Evolutionary conservation across 2,797 vertebrate species (phyloP), one percentile per base, ranked within the genome.

Genomic region (Rhadinocentrus ornatus): DNA sequence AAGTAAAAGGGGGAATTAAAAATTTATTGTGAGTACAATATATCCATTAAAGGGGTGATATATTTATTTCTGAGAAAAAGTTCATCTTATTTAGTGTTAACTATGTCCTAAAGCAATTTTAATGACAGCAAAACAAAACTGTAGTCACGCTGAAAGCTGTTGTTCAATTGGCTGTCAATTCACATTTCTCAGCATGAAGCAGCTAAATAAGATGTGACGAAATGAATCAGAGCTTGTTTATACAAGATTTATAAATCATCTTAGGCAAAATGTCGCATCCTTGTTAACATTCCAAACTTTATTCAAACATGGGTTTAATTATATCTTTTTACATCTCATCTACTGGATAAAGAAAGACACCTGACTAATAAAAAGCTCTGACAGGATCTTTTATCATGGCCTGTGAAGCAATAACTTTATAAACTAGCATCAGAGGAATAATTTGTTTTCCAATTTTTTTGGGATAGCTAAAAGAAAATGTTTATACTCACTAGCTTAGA

Each of bases 51-150:
- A 22, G 2, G 12, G 16, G 20, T 20, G 37, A 56, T 46, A 0
- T 46, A 53, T 60, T 39, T 44, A 48, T 61, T 16, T 55, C 55
- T 57, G 31, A 70, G 50, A 56, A 70, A 70, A 70, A 22, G 24
- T 9, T 59, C n/a, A 27, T 18, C 24, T 56, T 50, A 27, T 26
- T 27, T 39, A 55, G 20, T 29, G 52, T 59, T 18, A 46, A 15
- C 26, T 54, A 5, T 18, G 29, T 46, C 6, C 24, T 24, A 29
- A 9, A 29, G 52, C 2, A 18, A n/a, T n/a, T 54, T 29, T 26
- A 7, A 48, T 46, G 32, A 24, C 57, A 46, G 11, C 41, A 20
- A 57, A 46, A 20, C 35, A 35, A 66, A 67, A 46, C 58, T 15
- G 11, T 26, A 0, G 41, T 27, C 29, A 35, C 22, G 35, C 18